Base-by-base conservation (phyloP, 1,140 invertebrate genomes). In the Orius laevigatus region DNA sequence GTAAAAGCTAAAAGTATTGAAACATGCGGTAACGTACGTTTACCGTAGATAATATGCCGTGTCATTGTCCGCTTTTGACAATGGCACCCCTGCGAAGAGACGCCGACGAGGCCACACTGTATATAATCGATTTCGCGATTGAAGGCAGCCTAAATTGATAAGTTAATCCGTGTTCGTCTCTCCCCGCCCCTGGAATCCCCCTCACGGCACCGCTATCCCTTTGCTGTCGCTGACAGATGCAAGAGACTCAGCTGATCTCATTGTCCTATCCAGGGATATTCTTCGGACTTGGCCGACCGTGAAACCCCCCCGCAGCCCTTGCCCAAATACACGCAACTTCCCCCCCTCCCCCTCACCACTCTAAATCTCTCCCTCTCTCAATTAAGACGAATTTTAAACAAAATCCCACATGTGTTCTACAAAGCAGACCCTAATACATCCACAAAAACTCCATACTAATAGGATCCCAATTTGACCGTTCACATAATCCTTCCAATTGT, bases 351-450 rank as follows among this genome's bases (percentile, higher is more conserved):
- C 15, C 36, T 38, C 36, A 5, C 36, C 36, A 38, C 36, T 38
- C 36, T 16, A 16, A n/a, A n/a, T 16, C 36, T 34, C 39, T 15
- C 18, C 18, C 40, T 42, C 18, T 42, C 40, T 42, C 40, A 42
- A 42, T 42, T 42, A 42, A 42, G 40, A 42, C 40, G 12, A 42
- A 19, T 42, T 42, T 42, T 42, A 42, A 42, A 42, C 40, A 42
- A 42, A 42, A 42, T 42, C 40, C 12, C 40, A 42, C 40, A 42
- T 42, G 40, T 42, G 40, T 42, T 42, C 40, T 12, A 16, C 36
- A 16, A n/a, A 38, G 15, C 15, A 25, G 3, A 25, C 25, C 25
- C 25, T 25, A 25, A 25, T 15, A 15, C 12, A 11, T 19, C 40
- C 14, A 42, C 40, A 42, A 42, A 42, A 42, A 42, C 12, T 42